Evolutionary conservation across 2,888 invertebrate species (phyloP).

Genomic region (Drosophila acutilabella): DNA sequence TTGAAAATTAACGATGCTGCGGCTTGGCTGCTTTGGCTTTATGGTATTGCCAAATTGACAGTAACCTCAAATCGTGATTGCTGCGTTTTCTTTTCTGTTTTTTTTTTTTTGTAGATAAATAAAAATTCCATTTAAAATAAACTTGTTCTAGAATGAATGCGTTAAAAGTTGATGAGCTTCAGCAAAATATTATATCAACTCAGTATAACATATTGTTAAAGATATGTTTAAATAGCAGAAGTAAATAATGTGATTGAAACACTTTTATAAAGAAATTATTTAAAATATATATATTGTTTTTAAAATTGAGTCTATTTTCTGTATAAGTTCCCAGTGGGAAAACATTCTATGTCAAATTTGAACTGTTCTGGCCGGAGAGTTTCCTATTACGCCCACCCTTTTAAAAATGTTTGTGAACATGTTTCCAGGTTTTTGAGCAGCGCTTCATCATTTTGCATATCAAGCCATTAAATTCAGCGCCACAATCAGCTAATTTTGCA

Average conservation of each 20-base stretch:
- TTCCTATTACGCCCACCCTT: neutral
- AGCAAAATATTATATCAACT: no score
- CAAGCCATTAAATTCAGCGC: slow-evolving; percentile 46
- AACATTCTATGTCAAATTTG: neutral
- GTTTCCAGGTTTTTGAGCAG: slow-evolving; percentile 69
- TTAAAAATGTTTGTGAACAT: slow-evolving; percentile 18
- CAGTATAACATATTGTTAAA: no score
- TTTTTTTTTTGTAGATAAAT: neutral
- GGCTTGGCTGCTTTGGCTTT: slow-evolving; percentile 15
- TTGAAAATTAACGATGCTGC: slow-evolving; percentile 63
- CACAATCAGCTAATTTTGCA: slow-evolving; percentile 73
- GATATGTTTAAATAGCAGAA: no score
- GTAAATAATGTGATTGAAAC: no score
- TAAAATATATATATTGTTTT: no score
- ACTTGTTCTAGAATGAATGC: neutral
- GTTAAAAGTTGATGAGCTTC: no score
- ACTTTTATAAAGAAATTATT: no score
- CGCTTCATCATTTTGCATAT: slow-evolving; percentile 34
- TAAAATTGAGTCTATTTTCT: no score
- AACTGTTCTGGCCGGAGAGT: no score
- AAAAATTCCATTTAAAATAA: slow-evolving; percentile 10
- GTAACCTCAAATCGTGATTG: slow-evolving; percentile 37
- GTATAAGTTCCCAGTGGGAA: no score
- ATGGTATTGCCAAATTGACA: slow-evolving; percentile 44
- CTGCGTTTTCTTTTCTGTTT: neutral